Evolutionary conservation across 2,888 invertebrate species (phyloP).

Genomic region (Melieria omissa): DNA sequence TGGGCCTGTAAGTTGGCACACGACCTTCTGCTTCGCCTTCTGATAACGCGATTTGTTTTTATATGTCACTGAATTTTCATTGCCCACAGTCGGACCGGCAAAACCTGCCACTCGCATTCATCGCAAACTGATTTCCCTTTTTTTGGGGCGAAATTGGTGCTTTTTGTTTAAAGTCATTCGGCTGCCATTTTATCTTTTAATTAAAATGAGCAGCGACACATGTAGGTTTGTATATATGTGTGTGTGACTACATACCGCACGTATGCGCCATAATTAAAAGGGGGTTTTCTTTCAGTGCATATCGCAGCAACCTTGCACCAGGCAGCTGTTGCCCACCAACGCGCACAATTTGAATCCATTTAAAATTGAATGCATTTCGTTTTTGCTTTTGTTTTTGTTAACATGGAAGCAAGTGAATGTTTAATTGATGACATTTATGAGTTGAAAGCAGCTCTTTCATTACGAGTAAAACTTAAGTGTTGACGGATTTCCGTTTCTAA

Average conservation of each 20-base stretch:
- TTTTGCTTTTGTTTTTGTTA: not conserved
- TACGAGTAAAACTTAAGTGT: no score
- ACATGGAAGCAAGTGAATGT: not conserved
- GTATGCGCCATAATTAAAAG: not conserved
- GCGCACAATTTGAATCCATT: not conserved
- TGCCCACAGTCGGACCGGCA: not conserved
- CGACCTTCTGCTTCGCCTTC: no score
- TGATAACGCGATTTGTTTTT: not conserved
- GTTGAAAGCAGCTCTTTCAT: no score
- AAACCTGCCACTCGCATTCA: constrained; percentile 6
- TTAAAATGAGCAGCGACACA: constrained; percentile 26
- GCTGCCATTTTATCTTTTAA: constrained; percentile 29
- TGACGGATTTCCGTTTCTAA: no score
- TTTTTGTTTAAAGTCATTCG: constrained; percentile 22
- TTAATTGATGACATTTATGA: not conserved
- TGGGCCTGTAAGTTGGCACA: no score
- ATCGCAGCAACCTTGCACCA: not conserved
- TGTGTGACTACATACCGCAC: not conserved
- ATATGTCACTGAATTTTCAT: constrained; percentile 2
- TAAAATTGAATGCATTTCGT: constrained; percentile 1
- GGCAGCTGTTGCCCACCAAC: constrained; percentile 19
- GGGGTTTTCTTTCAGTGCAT: not conserved
- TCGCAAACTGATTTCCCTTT: not conserved
- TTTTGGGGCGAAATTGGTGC: not conserved
- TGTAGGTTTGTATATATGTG: not conserved